phyloP scores from a whole-genome alignment of 1,140 invertebrate genomes.

The Gryllus bimaculatus region DNA sequence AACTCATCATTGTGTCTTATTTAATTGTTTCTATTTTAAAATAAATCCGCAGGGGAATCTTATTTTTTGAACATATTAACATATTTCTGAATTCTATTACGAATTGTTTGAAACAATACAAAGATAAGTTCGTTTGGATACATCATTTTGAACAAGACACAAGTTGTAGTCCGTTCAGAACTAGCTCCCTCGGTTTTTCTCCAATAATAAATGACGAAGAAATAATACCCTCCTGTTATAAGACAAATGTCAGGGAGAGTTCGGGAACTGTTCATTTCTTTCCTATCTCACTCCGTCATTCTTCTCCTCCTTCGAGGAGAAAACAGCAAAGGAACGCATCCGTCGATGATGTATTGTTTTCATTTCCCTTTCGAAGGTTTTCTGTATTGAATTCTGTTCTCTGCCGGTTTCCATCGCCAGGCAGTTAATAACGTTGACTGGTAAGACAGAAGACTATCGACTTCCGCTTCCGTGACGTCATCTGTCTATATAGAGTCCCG shows the following conservation, averaged over 20 bases:
- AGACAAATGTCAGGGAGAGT: slow-evolving; percentile 8
- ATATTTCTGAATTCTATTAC: background rate
- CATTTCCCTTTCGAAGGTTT: slow-evolving; percentile 1
- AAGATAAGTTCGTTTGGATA: background rate
- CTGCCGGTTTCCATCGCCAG: background rate
- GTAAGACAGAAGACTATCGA: slow-evolving; percentile 8
- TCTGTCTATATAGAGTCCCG: background rate
- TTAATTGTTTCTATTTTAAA: slow-evolving; percentile 10
- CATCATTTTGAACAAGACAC: too few relatives aligned
- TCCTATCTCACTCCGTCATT: background rate
- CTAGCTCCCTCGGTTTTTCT: background rate
- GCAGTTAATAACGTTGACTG: background rate
- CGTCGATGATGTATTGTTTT: background rate
- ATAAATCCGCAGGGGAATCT: background rate
- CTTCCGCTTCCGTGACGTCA: background rate
- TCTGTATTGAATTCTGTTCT: background rate
- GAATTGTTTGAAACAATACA: background rate
- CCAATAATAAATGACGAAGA: slow-evolving; percentile 16
- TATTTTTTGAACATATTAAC: background rate
- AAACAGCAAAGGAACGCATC: background rate
- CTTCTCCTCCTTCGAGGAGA: background rate
- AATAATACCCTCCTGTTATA: background rate
- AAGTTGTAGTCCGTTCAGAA: background rate
- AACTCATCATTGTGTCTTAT: slow-evolving; percentile 12
- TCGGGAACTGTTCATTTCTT: background rate